Conservation (phyloP, 2,797 vertebrate genomes). For the Mus caroli region DNA sequence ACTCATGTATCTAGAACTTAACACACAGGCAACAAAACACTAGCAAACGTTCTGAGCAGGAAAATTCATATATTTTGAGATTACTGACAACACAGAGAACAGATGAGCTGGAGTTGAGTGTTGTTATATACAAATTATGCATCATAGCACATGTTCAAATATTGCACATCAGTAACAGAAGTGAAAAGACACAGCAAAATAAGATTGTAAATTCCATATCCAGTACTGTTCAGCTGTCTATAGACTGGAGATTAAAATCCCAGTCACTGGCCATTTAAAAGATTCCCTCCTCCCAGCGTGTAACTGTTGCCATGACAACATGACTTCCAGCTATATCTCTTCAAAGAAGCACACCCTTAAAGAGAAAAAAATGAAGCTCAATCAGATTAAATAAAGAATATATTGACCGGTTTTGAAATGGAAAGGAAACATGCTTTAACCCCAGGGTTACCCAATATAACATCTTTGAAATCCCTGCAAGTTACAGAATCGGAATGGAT, state of each 20-base stretch:
- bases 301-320: constrained; percentile 92
- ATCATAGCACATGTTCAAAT: constrained; percentile 26
- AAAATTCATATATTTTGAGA: background rate
- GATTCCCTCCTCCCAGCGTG: constrained; percentile 85
- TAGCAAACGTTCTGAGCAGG: background rate
- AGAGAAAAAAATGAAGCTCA: constrained; percentile 58
- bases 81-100: constrained; percentile 19
- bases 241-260: constrained; percentile 81
- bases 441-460: constrained; percentile 41
- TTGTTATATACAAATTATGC: constrained; percentile 18
- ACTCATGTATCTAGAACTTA: background rate
- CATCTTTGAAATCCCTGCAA: constrained; percentile 33
- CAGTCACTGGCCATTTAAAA: constrained; percentile 85
- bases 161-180: constrained; percentile 17
- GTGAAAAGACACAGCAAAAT: constrained; percentile 73
- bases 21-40: background rate
- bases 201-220: constrained; percentile 74
- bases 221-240: constrained; percentile 82
- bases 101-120: background rate
- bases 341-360: constrained; percentile 65
- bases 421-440: constrained; percentile 46
- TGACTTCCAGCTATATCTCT: constrained; percentile 83
- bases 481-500: background rate
- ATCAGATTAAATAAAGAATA: constrained; percentile 71
- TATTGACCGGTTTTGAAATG: constrained; percentile 38